phyloP scores from a whole-genome alignment of 2,113 vertebrate genomes.

The Corynorhinus townsendii region DNA sequence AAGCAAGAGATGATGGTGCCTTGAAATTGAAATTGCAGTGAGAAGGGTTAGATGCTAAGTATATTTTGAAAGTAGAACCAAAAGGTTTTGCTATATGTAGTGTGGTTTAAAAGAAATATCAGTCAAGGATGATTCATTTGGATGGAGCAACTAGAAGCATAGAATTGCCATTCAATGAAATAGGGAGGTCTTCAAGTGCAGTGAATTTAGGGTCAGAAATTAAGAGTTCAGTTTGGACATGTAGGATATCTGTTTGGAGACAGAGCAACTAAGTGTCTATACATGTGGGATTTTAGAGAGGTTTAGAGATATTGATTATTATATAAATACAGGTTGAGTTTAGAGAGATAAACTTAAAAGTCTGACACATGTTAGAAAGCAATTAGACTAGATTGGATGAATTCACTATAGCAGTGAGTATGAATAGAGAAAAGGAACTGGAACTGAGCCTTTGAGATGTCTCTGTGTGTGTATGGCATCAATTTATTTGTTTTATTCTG shows the following conservation, averaged over 20 bases:
- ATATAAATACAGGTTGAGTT: neutral
- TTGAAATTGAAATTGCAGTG: neutral
- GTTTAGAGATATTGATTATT: neutral
- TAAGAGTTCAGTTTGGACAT: neutral
- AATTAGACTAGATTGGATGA: neutral
- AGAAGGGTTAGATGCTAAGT: neutral
- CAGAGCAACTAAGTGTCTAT: neutral
- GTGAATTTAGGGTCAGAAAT: neutral
- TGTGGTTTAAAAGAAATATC: neutral
- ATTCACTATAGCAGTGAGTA: neutral
- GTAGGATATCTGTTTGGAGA: neutral
- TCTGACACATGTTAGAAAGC: neutral
- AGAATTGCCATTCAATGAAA: neutral
- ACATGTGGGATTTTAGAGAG: neutral
- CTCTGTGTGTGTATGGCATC: neutral
- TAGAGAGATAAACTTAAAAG: neutral
- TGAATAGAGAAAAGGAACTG: neutral
- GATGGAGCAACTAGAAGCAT: neutral
- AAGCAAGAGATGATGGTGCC: neutral
- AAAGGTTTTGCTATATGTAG: neutral
- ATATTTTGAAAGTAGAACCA: constrained; percentile 8
- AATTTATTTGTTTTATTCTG: neutral
- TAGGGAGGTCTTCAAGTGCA: neutral
- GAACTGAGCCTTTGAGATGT: neutral
- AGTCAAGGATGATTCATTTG: neutral